Base-by-base conservation (phyloP, 2,888 invertebrate species). In the Acleris holmiana region DNA sequence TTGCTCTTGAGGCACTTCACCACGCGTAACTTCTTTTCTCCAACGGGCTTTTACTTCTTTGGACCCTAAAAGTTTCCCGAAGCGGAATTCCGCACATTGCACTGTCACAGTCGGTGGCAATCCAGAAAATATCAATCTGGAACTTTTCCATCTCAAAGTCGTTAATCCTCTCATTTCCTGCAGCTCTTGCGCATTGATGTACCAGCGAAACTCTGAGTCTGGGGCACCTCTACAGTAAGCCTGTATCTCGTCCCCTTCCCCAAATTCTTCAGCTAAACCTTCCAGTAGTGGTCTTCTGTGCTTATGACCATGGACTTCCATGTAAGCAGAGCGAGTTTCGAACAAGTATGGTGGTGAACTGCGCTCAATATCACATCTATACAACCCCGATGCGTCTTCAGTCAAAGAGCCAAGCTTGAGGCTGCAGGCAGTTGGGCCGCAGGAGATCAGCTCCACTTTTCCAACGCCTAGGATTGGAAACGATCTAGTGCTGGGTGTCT, bases 51-150 rank as follows among this genome's bases (percentile, higher is more conserved):
- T 84, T 21, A 75, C 74, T 69, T 84, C 79, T 46, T 82, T 85
- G 0, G 92, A 91, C 1, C 88, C 87, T 8, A 80, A 79, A 17
- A 86, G 66, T 78, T 91, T 93, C 1, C 93, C 94, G 46, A 90
- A 87, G 10, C 89, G 88, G 74, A 74, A 92, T 78, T 80, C 93
- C 49, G 87, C 94, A 84, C 88, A 94, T 72, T 78, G 94, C 75
- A 83, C 88, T 69, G 85, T 93, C 56, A 94, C 79, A 76, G 88
- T 86, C 68, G 93, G 87, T 70, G 93, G 80, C 74, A 86, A 58
- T 74, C 92, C 94, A 72, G 90, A 69, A 83, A 89, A 88, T 6
- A 84, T 69, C 0, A 79, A 69, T 15, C 84, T 78, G 0, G 80
- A 79, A 70, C 84, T 86, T 44, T 73, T 80, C 56, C 73, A 78